Evolutionary conservation across 2,797 vertebrate species (phyloP).

Genomic region (Syndactyla subalaris): DNA sequence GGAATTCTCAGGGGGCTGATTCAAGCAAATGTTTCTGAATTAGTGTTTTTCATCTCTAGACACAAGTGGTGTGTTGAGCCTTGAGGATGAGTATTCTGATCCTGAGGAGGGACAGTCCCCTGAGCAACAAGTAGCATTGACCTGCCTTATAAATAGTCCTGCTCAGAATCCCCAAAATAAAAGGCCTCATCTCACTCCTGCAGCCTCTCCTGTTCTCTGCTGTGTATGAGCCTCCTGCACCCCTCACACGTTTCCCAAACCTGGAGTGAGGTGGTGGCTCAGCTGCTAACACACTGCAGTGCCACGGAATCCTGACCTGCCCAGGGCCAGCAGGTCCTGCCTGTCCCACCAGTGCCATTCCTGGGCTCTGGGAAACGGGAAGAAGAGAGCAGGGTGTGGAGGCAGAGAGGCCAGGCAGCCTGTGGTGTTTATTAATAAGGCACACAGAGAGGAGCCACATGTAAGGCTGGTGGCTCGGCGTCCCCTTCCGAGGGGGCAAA

Average conservation of each 20-base stretch:
- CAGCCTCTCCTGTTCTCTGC: neutral
- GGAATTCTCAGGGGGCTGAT: neutral
- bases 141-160: constrained; percentile 8
- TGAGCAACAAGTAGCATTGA: neutral
- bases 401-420: neutral
- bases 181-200: neutral
- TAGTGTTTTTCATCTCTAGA: neutral
- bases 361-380: neutral
- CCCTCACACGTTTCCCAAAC: neutral
- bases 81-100: neutral
- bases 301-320: neutral
- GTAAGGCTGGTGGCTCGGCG: accelerated
- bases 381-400: neutral
- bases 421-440: neutral
- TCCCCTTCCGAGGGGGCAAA: neutral
- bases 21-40: neutral
- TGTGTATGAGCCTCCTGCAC: neutral
- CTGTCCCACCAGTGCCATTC: neutral
- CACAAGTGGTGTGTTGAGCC: neutral
- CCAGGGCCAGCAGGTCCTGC: neutral
- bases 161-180: neutral
- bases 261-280: neutral
- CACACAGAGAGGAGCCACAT: accelerated
- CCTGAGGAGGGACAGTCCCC: neutral
- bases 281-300: neutral